phyloP scores from a whole-genome alignment of 2,113 vertebrate genomes.

The Collichthys lucidus region DNA sequence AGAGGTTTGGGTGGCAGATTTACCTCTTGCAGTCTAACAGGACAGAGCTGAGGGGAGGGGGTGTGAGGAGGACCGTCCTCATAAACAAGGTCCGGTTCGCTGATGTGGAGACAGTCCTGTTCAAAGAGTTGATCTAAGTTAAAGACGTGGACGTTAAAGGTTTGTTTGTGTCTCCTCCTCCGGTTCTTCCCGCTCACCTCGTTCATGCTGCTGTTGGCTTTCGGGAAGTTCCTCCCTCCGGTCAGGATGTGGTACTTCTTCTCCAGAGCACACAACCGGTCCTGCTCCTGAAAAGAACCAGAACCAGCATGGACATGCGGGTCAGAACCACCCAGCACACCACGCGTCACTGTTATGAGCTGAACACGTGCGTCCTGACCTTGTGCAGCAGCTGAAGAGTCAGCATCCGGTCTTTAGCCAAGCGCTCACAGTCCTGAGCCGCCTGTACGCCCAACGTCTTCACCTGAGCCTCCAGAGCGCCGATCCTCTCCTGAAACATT shows the following conservation, averaged over 20 bases:
- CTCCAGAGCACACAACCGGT: constrained; percentile 88
- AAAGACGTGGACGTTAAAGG: constrained; percentile 11
- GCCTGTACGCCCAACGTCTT: constrained; percentile 91
- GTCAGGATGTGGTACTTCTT: constrained; percentile 87
- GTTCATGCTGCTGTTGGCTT: constrained; percentile 81
- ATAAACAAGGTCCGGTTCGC: constrained; percentile 86
- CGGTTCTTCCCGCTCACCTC: constrained; percentile 85
- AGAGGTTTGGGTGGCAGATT: constrained; percentile 42
- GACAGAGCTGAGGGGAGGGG: constrained; percentile 81
- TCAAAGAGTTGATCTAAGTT: constrained; percentile 72
- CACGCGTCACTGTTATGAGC: background rate
- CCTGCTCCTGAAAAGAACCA: constrained; percentile 88
- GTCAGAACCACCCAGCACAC: background rate
- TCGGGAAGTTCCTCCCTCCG: constrained; percentile 88
- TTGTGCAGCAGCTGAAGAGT: constrained; percentile 91
- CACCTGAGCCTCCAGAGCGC: constrained; percentile 90
- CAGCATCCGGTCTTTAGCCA: constrained; percentile 85
- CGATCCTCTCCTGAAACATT: constrained; percentile 88
- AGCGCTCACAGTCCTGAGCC: constrained; percentile 88
- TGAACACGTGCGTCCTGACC: constrained; percentile 75
- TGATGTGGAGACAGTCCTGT: constrained; percentile 91
- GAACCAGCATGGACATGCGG: background rate
- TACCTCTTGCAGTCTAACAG: constrained; percentile 91
- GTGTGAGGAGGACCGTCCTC: constrained; percentile 81
- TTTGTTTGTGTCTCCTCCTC: constrained; percentile 14